phyloP scores from a whole-genome alignment of 2,113 vertebrate species.

The Amia ocellicauda region DNA sequence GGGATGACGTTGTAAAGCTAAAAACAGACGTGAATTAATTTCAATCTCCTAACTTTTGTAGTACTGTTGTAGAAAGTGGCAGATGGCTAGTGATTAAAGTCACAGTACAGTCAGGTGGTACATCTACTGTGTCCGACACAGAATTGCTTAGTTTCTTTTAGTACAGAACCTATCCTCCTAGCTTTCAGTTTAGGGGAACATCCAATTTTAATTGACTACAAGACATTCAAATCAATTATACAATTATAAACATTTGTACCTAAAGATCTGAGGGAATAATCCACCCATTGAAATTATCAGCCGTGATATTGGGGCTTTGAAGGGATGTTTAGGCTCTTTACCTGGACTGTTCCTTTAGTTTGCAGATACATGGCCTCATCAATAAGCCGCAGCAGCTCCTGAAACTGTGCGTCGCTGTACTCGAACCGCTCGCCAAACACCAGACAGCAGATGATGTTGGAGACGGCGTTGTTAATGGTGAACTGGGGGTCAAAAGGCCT shows the following conservation, averaged over 20 bases:
- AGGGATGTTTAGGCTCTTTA: no score
- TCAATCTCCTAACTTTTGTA: no score
- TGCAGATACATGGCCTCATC: constrained; percentile 24
- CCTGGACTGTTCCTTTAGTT: constrained; percentile 22
- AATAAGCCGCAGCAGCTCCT: constrained; percentile 52
- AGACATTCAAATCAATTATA: not conserved
- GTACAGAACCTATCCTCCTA: no score
- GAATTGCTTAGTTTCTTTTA: no score
- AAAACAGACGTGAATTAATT: not conserved
- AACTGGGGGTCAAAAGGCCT: constrained; percentile 63
- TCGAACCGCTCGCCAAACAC: constrained; percentile 64
- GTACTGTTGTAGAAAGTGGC: no score
- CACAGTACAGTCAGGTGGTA: no score
- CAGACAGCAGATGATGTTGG: constrained; percentile 64
- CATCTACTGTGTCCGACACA: no score
- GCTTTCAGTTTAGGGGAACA: no score
- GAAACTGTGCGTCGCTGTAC: constrained; percentile 57
- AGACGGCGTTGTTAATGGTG: constrained; percentile 63
- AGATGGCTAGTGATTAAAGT: no score
- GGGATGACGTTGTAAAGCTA: constrained; percentile 55
- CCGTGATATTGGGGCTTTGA: not conserved
- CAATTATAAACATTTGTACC: not conserved
- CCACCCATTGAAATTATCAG: no score
- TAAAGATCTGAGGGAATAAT: no score
- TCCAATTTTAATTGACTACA: no score